A percentile compares a stretch with the other conserved stretches of the same genome.
These are phyloP conservation scores for Drosophila sp. DNA, from an alignment of 1,140 invertebrate genomes.

Conservation along the genomic window DNA sequence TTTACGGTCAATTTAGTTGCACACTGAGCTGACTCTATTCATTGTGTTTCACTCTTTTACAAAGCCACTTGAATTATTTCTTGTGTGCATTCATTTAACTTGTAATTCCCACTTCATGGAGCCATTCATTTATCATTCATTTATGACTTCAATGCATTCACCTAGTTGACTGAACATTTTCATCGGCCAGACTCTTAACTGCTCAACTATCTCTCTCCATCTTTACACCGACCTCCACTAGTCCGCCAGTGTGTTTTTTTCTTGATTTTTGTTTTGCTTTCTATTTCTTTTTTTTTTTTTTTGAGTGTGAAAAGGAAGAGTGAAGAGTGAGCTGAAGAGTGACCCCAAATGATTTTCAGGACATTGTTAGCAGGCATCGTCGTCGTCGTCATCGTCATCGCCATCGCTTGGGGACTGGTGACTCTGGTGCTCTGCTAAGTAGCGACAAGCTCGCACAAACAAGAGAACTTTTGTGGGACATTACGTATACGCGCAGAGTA, in stretches of 20 bases:
- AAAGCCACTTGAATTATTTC: slow-evolving; percentile 20
- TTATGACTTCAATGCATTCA: slow-evolving; percentile 9
- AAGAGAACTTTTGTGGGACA: slow-evolving; percentile 21
- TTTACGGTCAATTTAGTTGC: slow-evolving; percentile 6
- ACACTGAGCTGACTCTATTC: neutral
- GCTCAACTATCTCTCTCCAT: neutral
- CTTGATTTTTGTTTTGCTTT: neutral
- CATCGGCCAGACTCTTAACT: slow-evolving; percentile 4
- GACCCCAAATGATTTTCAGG: slow-evolving; percentile 51
- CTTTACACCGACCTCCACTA: neutral
- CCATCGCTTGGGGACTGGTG: slow-evolving; percentile 36
- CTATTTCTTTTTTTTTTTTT: neutral
- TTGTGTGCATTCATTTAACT: slow-evolving; percentile 43
- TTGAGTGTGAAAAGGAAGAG: neutral
- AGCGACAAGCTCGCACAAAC: slow-evolving; percentile 52
- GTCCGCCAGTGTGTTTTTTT: neutral
- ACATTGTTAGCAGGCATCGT: slow-evolving; percentile 16
- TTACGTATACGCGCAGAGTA: slow-evolving; percentile 43
- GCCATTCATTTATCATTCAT: slow-evolving; percentile 11
- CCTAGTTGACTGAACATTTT: slow-evolving; percentile 12
- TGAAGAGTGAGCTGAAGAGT: slow-evolving; percentile 28
- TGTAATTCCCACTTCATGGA: neutral
- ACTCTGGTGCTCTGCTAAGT: slow-evolving; percentile 45
- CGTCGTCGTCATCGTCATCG: neutral
- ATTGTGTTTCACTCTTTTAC: slow-evolving; percentile 1